Base-by-base conservation (phyloP, 2,888 invertebrate species). In the Vesta saturnalis region DNA sequence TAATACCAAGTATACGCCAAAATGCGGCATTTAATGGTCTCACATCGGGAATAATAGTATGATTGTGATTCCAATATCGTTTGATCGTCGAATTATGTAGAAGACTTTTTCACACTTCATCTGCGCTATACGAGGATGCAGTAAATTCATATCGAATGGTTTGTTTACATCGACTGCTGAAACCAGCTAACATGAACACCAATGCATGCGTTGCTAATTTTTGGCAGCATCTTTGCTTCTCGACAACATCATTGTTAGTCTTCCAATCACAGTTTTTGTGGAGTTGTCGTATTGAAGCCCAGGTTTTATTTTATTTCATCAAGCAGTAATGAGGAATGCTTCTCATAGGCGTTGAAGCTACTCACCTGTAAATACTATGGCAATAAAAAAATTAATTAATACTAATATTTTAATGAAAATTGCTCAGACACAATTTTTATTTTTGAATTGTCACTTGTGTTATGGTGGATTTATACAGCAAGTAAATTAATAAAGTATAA, bases 301-400 rank as follows among this genome's bases (percentile, higher is more conserved):
- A 15, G 47, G 47, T 49, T 49, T 49, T 49, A 18, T 49, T 49
- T 15, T 8, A 49, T 49, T 49, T 49, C 18, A 49, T 49, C 47
- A 16, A 49, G 10, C 18, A 49, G 18, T 15, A 49, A 18, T 15
- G 18, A 49, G 18, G 47, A n/a, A 8, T 49, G 18, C 47, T 49
- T 49, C 18, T 49, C 47, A 43, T 14, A 43, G n/a, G 43, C 43
- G 6, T 43, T 43, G 43, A 43, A 43, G 14, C 43, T 43, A 43
- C 10, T 43, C 43, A 43, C 23, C 23, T 23, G 23, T 23, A 23
- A 23, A 23, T 23, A 23, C 3, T 23, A 23, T 23, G 43, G 43
- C 43, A 43, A 43, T 5, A 43, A n/a, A 14, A 43, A 43, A 43
- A 43, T 43, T 43, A 43, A 43, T 43, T 43, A 43, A 43, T 43